These are phyloP conservation scores for Aquatica leii DNA, from an alignment of 2,888 invertebrate genomes.

Conservation along the genomic window DNA sequence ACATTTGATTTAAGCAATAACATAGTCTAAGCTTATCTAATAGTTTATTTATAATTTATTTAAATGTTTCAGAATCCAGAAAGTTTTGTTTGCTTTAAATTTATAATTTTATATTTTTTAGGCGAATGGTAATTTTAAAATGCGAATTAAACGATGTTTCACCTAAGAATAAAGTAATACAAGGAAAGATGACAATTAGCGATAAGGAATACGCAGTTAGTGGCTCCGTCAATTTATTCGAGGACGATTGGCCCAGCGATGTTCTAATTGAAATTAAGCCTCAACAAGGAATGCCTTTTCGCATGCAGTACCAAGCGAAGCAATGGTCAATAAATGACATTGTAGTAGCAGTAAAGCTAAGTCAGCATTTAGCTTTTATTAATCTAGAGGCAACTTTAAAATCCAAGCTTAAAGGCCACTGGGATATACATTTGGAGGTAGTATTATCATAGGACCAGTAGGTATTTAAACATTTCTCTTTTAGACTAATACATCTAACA, in stretches of 20 bases:
- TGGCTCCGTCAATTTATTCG: constrained; percentile 58
- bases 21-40: too few species aligned
- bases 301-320: constrained; percentile 55
- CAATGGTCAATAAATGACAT: constrained; percentile 51
- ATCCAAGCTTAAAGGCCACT: constrained; percentile 55
- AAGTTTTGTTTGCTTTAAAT: too few species aligned
- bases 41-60: too few species aligned
- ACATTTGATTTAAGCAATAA: too few species aligned
- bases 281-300: constrained; percentile 55
- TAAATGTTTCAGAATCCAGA: too few species aligned
- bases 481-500: constrained; percentile 56
- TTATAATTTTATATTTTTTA: constrained; percentile 28
- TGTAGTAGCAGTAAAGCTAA: constrained; percentile 47
- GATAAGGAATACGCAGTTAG: constrained; percentile 58
- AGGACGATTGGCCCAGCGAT: constrained; percentile 57
- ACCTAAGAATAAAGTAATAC: constrained; percentile 48
- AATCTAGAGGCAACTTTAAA: constrained; percentile 57
- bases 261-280: constrained; percentile 60
- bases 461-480: too few species aligned
- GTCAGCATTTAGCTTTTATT: constrained; percentile 61
- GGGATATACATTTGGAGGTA: constrained; percentile 60
- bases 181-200: constrained; percentile 60
- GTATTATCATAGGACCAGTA: too few species aligned
- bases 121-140: constrained; percentile 56
- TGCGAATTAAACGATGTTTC: too few species aligned